Evolutionary conservation across 2,113 vertebrate species (phyloP), one percentile per base, ranked within the genome.

Genomic region (Phyllopteryx taeniolatus): DNA sequence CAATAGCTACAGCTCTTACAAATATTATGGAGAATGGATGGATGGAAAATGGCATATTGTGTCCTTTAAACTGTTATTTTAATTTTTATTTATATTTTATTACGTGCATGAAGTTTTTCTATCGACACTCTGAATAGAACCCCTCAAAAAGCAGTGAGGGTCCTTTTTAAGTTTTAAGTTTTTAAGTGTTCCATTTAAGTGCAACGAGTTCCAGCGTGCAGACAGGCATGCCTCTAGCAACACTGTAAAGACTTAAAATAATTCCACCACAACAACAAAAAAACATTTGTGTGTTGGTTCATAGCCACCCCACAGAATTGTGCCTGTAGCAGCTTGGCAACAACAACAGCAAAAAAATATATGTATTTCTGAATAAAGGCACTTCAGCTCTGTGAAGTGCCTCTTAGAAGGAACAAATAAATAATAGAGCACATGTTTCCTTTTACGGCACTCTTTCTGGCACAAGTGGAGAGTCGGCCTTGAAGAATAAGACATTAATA

Each of bases 201-300:
- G 69, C 81, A 70, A 72, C 83, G 81, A 76, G 81, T 72, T 79
- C 53, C 71, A 73, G 73, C 63, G 68, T 31, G 76, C 85, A 74
- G 80, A 60, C 35, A 69, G 62, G 73, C 74, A 82, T 78, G 90
- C 79, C 87, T 83, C 72, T 47, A 87, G 86, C 82, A 75, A 81
- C 66, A 73, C 72, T 85, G 80, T 87, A 80, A 88, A 89, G 75
- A 84, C 79, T 88, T 89, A 79, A 76, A 89, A 90, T 83, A n/a
- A 77, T 73, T 83, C 84, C 85, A 83, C 85, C 79, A 83, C 53
- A 56, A 56, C 19, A 77, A 80, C 35, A 81, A 81, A 88, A 87
- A 81, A 84, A 88, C 75, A 84, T 84, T 87, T 86, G 70, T 73
- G 54, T 67, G 75, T 68, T 83, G 82, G 85, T 70, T 76, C 66